Evolutionary conservation across 2,888 invertebrate species (phyloP), one percentile per base, ranked within the genome.

Genomic region (Agrochola circellaris): DNA sequence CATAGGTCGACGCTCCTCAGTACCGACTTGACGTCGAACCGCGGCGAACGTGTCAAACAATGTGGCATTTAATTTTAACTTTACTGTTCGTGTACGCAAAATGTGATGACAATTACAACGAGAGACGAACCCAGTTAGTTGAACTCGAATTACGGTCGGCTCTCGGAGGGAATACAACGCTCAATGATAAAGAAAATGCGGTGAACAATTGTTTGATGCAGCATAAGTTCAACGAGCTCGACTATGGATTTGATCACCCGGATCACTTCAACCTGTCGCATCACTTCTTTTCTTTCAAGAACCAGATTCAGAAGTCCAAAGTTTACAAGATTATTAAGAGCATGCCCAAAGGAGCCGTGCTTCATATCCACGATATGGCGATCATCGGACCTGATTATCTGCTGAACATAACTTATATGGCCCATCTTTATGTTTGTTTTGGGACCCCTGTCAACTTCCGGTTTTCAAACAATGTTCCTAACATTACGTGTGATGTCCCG

Each of bases 311-410:
- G 11, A 86, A 95, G 0, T 98, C 98, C 0, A 95, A 97, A 80
- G 97, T 98, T 0, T 98, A 97, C 89, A 93, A 97, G 84, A 96
- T 98, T 13, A 97, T 98, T 20, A 95, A 97, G 81, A 93, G 93
- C 56, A 97, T 98, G 97, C 98, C 98, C 0, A 98, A 98, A 94
- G 98, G 98, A 7, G 98, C 97, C 0, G 97, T 97, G 0, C 92
- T 98, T 23, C 98, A 98, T 91, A 96, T 97, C 0, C 98, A 98
- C 89, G 97, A 98, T 83, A 97, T 97, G 77, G 97, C 97, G 0
- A 93, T 98, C 0, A 96, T 97, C 34, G 97, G 97, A 11, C 95
- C 97, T 0, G 97, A 98, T 81, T 98, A 97, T 84, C 87, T 98
- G 0, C 90, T 98, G 60, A 97, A 97, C 62, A 89, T 98, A 48